Evolutionary conservation across 2,888 invertebrate species (phyloP), one percentile per base, ranked within the genome.

Genomic region (Oscheius sp.): DNA sequence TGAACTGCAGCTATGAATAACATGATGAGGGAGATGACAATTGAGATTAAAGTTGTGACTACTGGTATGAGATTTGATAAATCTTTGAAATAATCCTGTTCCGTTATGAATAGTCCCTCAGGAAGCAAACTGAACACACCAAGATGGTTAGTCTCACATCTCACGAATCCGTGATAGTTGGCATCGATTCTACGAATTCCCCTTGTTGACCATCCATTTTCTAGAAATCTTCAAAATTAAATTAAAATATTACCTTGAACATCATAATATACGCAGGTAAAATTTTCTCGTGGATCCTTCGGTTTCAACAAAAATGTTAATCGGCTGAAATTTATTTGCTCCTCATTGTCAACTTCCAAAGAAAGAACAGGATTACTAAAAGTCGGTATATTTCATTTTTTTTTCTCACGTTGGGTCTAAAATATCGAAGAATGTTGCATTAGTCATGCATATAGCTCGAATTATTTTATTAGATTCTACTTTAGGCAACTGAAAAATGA

Each of bases 241-340:
- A n/a, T 9, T 50, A 36, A 51, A 36, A 12, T 38, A 68, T 56
- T 8, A 74, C 79, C 72, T 33, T 75, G 70, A 22, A 78, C 74
- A 65, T 85, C 83, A 51, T 75, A 84, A 50, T 69, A 75, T 20
- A 83, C 83, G 68, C 85, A 84, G 0, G 83, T 84, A 67, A 82
- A 82, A 65, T 82, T 82, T 30, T 82, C 78, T 38, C 51, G 50
- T 2, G 57, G 54, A 56, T 78, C 73, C 3, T 72, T 68, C 2
- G 73, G 75, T 33, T 73, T 75, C 41, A 83, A 57, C 12, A 75
- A 75, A 30, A 82, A 77, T 2, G 78, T 64, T 51, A 80, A 72
- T 49, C 71, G 62, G 5, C 70, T 66, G 24, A 75, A 74, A 17
- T 65, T 59, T 14, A 72, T 69, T 22, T 45, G 54, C 3, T 72